Evolutionary conservation across 2,888 invertebrate species (phyloP), one percentile per base, ranked within the genome.

Genomic region (Heliconius hortense): DNA sequence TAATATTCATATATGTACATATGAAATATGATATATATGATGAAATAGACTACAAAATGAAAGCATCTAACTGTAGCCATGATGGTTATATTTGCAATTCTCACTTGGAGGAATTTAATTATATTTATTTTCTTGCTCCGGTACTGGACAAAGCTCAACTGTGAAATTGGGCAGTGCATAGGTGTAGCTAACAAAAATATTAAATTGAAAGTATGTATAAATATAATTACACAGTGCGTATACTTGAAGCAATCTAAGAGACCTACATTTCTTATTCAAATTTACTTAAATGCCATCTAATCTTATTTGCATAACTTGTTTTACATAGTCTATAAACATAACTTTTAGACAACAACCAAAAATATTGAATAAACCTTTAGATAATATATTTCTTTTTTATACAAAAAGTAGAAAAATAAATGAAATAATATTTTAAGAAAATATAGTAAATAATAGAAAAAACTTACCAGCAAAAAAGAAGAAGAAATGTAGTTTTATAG

Each of bases 401-500:
- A 21, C 8, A 35, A 1, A n/a, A 60, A 62, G 39, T 21, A 60
- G 28, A 31, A 35, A 24, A 11, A 8, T n/a, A 39, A 21, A 69
- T 64, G n/a, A 35, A 15, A 13, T 26, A 21, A 21, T 43, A 18
- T 31, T 62, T n/a, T 24, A 26, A 31, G 39, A 69, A 28, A 62
- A 62, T 7, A 31, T 35, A 18, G 21, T 28, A 15, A 56, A 43
- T 31, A 70, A 62, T 28, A 56, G 26, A 69, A 21, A 26, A 48
- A 24, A 93, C 95, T 96, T 92, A 97, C 97, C 97, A 81, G 96
- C 97, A 95, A 97, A 97, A 83, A 98, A 97, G 86, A 97, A 97
- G 90, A 98, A 97, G 86, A 96, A 98, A 86, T 98, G 98, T 0
- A 96, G 96, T 94, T 98, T 98, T 71, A 98, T 95, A 18, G 98